Evolutionary conservation across 2,113 vertebrate species (phyloP).

Genomic region (Notothenia coriiceps): DNA sequence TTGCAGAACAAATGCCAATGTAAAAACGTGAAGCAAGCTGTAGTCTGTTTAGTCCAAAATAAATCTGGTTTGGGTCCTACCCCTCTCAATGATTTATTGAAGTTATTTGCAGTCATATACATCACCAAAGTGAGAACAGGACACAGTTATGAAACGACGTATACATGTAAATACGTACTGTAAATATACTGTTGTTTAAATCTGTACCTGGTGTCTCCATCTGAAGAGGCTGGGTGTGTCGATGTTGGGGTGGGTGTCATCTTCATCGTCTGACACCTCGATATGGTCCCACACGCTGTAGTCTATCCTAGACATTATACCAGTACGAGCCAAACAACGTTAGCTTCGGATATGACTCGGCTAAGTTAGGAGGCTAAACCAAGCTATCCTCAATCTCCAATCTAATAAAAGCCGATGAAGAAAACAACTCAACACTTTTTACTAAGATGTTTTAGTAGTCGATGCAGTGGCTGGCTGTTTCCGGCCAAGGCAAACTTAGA

Average conservation of each 20-base stretch:
- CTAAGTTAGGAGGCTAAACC: constrained; percentile 39
- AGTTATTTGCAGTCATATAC: neutral
- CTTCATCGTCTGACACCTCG: constrained; percentile 97
- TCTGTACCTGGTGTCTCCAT: constrained; percentile 94
- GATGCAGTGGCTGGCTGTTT: neutral
- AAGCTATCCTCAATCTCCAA: neutral
- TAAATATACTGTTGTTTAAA: neutral
- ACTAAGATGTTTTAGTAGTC: neutral
- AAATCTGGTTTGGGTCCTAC: too few species aligned
- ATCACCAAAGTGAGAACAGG: neutral
- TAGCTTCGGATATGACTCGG: constrained; percentile 50
- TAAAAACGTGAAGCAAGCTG: too few species aligned
- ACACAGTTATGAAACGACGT: neutral
- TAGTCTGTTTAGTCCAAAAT: too few species aligned
- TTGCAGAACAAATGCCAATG: too few species aligned
- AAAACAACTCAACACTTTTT: neutral
- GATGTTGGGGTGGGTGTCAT: constrained; percentile 97
- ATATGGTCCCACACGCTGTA: constrained; percentile 99
- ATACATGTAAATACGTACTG: neutral
- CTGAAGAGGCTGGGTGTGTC: constrained; percentile 96
- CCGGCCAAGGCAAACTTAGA: neutral
- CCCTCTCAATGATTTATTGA: too few species aligned
- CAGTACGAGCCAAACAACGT: constrained; percentile 39
- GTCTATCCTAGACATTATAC: constrained; percentile 86
- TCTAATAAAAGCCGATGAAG: neutral